A percentile compares a stretch with the other conserved stretches of the same genome.
These are phyloP conservation scores for Manacus vitellinus DNA, from an alignment of 2,113 vertebrate genomes.

Conservation along the genomic window DNA sequence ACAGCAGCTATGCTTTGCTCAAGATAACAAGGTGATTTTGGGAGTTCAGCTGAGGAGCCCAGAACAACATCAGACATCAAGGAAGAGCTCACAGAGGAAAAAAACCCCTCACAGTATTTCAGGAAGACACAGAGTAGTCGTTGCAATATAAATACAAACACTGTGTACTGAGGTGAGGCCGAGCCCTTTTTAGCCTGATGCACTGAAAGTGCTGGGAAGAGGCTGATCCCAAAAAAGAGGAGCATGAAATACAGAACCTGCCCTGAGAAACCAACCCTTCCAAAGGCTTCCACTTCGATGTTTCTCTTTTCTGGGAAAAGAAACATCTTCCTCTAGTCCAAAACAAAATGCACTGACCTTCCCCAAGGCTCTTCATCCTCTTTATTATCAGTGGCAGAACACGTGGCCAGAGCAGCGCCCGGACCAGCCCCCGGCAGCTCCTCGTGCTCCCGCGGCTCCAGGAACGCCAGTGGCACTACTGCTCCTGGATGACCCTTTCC, in stretches of 20 bases:
- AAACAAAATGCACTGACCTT: not conserved
- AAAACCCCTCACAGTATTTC: not conserved
- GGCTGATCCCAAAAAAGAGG: not conserved
- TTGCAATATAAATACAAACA: not conserved
- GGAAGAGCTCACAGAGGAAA: accelerated
- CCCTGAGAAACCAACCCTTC: not conserved
- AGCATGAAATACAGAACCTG: not conserved
- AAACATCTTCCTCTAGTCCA: not conserved
- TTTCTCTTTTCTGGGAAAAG: not conserved
- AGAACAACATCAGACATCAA: not conserved
- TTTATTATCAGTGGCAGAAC: not conserved
- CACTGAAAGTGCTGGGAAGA: not conserved
- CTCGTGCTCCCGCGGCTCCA: accelerated
- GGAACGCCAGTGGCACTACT: not conserved
- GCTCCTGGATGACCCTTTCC: not conserved
- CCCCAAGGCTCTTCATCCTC: not conserved
- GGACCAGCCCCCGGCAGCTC: not conserved
- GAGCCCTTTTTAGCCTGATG: not conserved
- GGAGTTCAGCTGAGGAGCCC: not conserved
- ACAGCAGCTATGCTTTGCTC: not conserved
- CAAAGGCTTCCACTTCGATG: not conserved
- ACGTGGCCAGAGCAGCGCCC: accelerated
- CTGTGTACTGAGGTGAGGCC: not conserved
- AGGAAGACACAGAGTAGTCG: not conserved
- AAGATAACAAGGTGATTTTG: not conserved